Conservation (phyloP, 2,113 vertebrate genomes). For the Pachypanchax playfairii region DNA sequence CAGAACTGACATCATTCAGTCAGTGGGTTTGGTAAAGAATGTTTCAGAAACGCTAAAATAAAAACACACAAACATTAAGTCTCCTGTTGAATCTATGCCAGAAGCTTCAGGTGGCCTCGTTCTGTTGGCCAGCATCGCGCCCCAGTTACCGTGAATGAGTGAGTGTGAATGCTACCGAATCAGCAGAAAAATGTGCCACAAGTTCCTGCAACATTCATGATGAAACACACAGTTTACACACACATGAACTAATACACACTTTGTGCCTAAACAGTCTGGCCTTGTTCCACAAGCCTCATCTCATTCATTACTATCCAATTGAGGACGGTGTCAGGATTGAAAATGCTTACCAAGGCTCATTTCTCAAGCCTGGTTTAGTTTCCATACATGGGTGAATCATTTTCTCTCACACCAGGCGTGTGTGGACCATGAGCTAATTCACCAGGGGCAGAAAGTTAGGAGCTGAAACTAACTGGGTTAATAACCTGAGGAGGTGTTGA, state of each 20-base stretch:
- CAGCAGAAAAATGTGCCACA: constrained; percentile 53
- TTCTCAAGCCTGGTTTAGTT: constrained; percentile 32
- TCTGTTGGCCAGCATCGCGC: constrained; percentile 47
- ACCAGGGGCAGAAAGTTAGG: constrained; percentile 35
- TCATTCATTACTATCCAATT: constrained; percentile 64
- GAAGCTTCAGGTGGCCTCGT: constrained; percentile 42
- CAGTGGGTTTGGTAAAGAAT: neutral
- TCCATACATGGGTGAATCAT: constrained; percentile 28
- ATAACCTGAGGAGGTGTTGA: constrained; percentile 37
- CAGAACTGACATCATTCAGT: neutral
- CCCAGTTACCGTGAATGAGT: constrained; percentile 53
- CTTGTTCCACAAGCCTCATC: constrained; percentile 49
- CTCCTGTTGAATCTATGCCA: neutral
- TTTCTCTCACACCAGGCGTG: constrained; percentile 28
- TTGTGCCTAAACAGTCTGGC: constrained; percentile 41
- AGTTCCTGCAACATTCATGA: constrained; percentile 35
- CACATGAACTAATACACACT: constrained; percentile 21
- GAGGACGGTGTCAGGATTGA: constrained; percentile 33
- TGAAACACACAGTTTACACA: constrained; percentile 32
- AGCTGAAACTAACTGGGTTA: constrained; percentile 58
- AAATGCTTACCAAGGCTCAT: constrained; percentile 51
- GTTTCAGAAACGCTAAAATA: neutral
- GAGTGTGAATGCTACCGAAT: constrained; percentile 52
- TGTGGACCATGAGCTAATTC: constrained; percentile 22
- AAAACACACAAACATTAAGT: neutral